Evolutionary conservation across 2,113 vertebrate genomes (phyloP).

Genomic region (Sinocyclocheilus grahami): DNA sequence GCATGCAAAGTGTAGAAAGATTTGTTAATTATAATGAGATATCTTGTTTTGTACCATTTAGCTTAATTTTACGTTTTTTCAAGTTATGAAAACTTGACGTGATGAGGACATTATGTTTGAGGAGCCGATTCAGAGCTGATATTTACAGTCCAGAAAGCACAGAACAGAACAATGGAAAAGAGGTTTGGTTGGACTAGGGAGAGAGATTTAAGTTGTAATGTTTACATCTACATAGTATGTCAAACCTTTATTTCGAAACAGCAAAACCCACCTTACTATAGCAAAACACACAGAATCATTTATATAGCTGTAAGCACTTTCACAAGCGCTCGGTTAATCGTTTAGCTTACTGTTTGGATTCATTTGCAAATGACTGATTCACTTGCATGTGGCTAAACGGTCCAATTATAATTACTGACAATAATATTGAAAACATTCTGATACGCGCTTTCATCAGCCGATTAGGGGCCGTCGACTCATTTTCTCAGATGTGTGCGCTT

Average conservation of each 20-base stretch:
- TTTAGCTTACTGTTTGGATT: background rate
- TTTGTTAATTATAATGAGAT: too few species aligned
- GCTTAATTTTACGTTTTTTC: too few species aligned
- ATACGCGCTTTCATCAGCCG: constrained; percentile 2
- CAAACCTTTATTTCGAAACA: background rate
- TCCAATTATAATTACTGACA: constrained; percentile 8
- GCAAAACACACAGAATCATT: background rate
- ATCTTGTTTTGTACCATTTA: too few species aligned
- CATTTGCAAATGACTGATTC: background rate
- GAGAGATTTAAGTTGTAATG: background rate
- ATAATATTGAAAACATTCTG: constrained; percentile 12
- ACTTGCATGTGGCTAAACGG: background rate
- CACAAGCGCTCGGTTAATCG: background rate
- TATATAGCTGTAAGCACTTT: constrained; percentile 4
- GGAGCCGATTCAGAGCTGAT: background rate
- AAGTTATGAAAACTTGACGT: background rate
- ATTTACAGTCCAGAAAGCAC: background rate
- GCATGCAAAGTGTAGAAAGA: background rate
- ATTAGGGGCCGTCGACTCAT: background rate
- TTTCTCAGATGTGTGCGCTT: background rate
- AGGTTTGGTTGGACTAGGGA: background rate
- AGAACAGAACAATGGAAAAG: background rate
- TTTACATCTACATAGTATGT: background rate
- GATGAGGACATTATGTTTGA: background rate
- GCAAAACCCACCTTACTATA: background rate